Conservation (phyloP, 2,797 vertebrate genomes). For the Apodemus agrarius region DNA sequence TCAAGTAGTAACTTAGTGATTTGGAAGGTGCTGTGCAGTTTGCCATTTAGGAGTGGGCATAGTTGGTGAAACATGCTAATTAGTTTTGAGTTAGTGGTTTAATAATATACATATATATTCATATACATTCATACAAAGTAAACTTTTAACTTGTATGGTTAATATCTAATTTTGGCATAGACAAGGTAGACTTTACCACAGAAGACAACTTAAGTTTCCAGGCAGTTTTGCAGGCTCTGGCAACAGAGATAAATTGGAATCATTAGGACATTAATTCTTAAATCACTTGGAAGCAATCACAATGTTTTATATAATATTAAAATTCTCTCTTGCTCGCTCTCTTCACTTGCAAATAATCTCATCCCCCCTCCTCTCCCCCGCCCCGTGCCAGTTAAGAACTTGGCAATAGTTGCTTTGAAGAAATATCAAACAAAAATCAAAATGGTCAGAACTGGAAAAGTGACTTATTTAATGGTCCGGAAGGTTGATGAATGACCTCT, state of each 20-base stretch:
- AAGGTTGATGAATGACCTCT: slow-evolving; percentile 9
- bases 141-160: background rate
- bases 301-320: slow-evolving; percentile 67
- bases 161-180: slow-evolving; percentile 38
- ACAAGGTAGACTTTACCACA: slow-evolving; percentile 51
- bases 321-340: background rate
- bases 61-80: slow-evolving; percentile 45
- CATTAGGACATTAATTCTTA: slow-evolving; percentile 66
- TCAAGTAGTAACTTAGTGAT: background rate
- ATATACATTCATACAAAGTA: background rate
- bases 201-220: slow-evolving; percentile 33
- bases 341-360: slow-evolving; percentile 21
- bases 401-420: slow-evolving; percentile 66
- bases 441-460: slow-evolving; percentile 18
- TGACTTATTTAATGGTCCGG: slow-evolving; percentile 7
- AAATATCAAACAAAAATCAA: slow-evolving; percentile 53
- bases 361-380: background rate
- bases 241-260: slow-evolving; percentile 51
- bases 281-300: slow-evolving; percentile 53
- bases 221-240: slow-evolving; percentile 60
- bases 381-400: slow-evolving; percentile 55
- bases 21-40: slow-evolving; percentile 33
- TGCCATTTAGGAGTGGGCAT: background rate
- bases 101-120: background rate
- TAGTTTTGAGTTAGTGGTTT: slow-evolving; percentile 40